Conservation (phyloP, 2,888 invertebrate species). For the Sepioteuthis lessoniana region DNA sequence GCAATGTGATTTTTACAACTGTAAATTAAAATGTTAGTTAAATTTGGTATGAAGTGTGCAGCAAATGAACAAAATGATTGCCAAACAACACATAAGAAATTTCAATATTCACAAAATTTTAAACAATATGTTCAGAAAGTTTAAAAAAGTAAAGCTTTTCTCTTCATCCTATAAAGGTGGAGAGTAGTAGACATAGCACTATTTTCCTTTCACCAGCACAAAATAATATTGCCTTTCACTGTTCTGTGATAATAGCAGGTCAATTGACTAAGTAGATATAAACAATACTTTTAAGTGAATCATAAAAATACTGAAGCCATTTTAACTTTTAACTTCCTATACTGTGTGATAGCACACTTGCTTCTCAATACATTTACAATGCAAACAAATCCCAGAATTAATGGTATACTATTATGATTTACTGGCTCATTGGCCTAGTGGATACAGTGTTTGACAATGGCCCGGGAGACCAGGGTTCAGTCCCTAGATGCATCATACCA, state of each 20-base stretch:
- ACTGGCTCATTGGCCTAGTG: no score
- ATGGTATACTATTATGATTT: not conserved
- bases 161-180: not conserved
- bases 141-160: not conserved
- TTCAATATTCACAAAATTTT: not conserved
- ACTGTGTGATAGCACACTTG: not conserved
- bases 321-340: not conserved
- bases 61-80: not conserved
- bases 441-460: no score
- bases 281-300: no score
- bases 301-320: not conserved
- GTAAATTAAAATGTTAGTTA: not conserved
- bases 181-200: not conserved
- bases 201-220: not conserved
- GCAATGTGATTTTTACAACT: not conserved
- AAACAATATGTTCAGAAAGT: not conserved
- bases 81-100: no score
- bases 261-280: not conserved
- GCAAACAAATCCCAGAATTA: not conserved
- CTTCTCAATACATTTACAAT: not conserved
- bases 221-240: not conserved
- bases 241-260: not conserved
- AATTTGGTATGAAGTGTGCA: not conserved
- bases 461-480: no score
- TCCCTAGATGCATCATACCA: no score